Evolutionary conservation across 1,140 invertebrate species (phyloP).

Genomic region (Diplogasteroides magnus): DNA sequence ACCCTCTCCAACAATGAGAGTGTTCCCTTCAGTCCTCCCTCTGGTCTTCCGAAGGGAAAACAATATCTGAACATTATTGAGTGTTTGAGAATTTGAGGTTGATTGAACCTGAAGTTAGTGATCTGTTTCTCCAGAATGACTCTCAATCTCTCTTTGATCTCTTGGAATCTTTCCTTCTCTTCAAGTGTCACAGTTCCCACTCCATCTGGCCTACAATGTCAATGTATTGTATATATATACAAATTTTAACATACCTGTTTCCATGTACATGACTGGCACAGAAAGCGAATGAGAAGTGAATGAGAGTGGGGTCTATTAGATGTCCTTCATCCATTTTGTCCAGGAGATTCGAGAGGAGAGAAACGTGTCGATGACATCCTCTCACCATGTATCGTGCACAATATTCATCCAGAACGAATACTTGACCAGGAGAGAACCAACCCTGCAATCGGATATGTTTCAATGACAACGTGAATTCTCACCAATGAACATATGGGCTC

Average conservation of each 20-base stretch:
- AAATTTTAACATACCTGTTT: slow-evolving; percentile 67
- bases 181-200: slow-evolving; percentile 94
- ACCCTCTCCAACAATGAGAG: slow-evolving; percentile 87
- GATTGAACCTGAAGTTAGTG: slow-evolving; percentile 83
- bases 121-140: slow-evolving; percentile 93
- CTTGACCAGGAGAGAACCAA: slow-evolving; percentile 97
- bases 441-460: slow-evolving; percentile 65
- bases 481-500: slow-evolving; percentile 95
- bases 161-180: slow-evolving; percentile 95
- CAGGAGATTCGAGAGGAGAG: slow-evolving; percentile 88
- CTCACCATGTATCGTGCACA: slow-evolving; percentile 92
- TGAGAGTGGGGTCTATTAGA: slow-evolving; percentile 94
- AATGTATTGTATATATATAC: slow-evolving; percentile 1
- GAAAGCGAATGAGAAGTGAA: slow-evolving; percentile 97
- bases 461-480: slow-evolving; percentile 47
- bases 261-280: slow-evolving; percentile 97
- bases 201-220: slow-evolving; percentile 77
- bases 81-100: slow-evolving; percentile 7
- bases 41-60: slow-evolving; percentile 95
- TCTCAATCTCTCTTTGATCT: slow-evolving; percentile 88
- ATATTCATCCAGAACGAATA: slow-evolving; percentile 97
- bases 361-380: slow-evolving; percentile 90
- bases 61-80: slow-evolving; percentile 68
- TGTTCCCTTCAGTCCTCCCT: slow-evolving; percentile 91
- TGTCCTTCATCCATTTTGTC: slow-evolving; percentile 87